Conservation (phyloP, 2,797 vertebrate species). For the Ficedula albicollis region DNA sequence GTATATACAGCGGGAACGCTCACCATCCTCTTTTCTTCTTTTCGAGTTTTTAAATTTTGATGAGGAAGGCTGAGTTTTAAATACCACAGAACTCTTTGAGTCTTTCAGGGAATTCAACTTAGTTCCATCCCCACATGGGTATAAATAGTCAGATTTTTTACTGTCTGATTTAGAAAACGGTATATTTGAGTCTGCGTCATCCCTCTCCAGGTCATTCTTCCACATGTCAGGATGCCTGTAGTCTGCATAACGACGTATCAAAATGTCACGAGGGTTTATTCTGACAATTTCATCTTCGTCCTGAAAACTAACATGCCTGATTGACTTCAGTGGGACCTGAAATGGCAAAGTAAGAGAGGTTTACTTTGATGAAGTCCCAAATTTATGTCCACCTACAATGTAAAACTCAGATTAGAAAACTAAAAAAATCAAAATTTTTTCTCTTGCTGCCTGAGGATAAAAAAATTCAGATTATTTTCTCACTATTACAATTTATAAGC, state of each 20-base stretch:
- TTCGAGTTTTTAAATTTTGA: conserved; percentile 91
- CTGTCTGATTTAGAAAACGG: conserved; percentile 90
- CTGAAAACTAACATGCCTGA: conserved; percentile 94
- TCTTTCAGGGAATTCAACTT: conserved; percentile 88
- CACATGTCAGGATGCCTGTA: conserved; percentile 97
- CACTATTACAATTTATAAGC: neutral
- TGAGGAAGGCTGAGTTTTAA: conserved; percentile 87
- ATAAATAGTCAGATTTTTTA: conserved; percentile 94
- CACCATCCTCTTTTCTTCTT: conserved; percentile 94
- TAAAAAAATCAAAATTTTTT: neutral
- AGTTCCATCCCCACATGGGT: conserved; percentile 84
- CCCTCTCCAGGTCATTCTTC: conserved; percentile 89
- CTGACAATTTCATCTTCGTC: conserved; percentile 97
- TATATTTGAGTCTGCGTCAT: conserved; percentile 85
- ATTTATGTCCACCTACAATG: neutral
- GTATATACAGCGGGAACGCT: conserved; percentile 96
- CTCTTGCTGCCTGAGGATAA: neutral
- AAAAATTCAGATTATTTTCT: neutral
- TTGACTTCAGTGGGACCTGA: conserved; percentile 86
- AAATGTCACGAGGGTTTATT: conserved; percentile 97
- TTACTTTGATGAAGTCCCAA: neutral
- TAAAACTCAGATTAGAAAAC: neutral
- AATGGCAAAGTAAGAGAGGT: conserved; percentile 7
- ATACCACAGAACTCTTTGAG: conserved; percentile 84
- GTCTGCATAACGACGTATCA: conserved; percentile 95